Percentiles rank a stretch among this genome's conserved stretches.
Conservation (phyloP, 2,797 vertebrate species). For the Vespertilio murinus region DNA sequence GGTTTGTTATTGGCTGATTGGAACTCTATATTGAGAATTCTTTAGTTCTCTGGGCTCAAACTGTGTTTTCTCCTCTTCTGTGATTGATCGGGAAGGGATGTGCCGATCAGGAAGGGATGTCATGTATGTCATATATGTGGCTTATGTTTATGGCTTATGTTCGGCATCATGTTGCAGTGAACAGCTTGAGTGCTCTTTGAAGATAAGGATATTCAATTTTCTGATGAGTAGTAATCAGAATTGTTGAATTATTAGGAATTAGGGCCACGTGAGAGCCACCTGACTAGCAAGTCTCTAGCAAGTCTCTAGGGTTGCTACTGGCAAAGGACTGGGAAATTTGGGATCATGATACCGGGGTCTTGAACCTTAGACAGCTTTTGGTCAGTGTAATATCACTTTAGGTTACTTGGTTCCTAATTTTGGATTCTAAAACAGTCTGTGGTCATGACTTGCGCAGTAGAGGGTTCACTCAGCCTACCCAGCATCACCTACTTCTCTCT, state of each 20-base stretch:
- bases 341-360: background rate
- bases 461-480: background rate
- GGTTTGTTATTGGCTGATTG: background rate
- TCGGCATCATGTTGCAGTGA: background rate
- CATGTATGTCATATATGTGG: background rate
- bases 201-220: slow-evolving; percentile 5
- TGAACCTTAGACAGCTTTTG: slow-evolving; percentile 21
- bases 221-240: background rate
- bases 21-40: background rate
- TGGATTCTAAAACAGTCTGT: slow-evolving; percentile 23
- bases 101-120: background rate
- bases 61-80: background rate
- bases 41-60: background rate
- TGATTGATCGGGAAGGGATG: background rate
- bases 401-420: slow-evolving; percentile 23
- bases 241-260: slow-evolving; percentile 47
- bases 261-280: background rate
- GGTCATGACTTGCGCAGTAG: background rate
- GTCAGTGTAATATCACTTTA: slow-evolving; percentile 1
- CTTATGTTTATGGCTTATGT: background rate
- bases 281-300: background rate
- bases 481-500: background rate
- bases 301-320: slow-evolving; percentile 23
- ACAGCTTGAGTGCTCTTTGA: slow-evolving; percentile 20
- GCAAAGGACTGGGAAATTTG: slow-evolving; percentile 4